A percentile compares a stretch with the other conserved stretches of the same genome.
These are phyloP conservation scores for Drosophila elegans DNA, from an alignment of 1,140 invertebrate species.

Conservation along the genomic window DNA sequence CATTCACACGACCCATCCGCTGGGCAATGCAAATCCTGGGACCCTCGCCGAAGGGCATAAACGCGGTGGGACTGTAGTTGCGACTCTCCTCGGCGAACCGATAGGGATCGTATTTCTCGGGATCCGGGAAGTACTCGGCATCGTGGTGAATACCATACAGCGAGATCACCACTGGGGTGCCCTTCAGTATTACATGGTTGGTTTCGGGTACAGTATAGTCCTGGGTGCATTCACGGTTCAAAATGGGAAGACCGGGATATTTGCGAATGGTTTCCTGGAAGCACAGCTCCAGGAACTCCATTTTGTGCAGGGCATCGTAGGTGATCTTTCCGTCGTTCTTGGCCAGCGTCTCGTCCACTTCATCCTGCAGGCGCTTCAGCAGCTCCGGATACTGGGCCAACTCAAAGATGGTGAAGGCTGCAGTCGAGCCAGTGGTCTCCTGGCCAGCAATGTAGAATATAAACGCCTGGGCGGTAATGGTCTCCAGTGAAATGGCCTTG, in stretches of 20 bases:
- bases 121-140: slow-evolving; percentile 87
- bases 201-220: slow-evolving; percentile 84
- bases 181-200: slow-evolving; percentile 84
- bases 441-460: slow-evolving; percentile 90
- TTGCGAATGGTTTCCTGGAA: slow-evolving; percentile 87
- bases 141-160: slow-evolving; percentile 85
- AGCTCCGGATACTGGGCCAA: slow-evolving; percentile 87
- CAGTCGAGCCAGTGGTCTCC: slow-evolving; percentile 89
- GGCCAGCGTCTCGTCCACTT: slow-evolving; percentile 86
- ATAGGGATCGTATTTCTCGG: slow-evolving; percentile 88
- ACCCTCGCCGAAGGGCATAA: slow-evolving; percentile 89
- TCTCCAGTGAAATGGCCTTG: slow-evolving; percentile 83
- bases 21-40: slow-evolving; percentile 86
- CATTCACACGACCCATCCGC: slow-evolving; percentile 64
- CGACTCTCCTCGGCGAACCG: slow-evolving; percentile 86
- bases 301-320: slow-evolving; percentile 86
- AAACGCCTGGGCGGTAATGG: slow-evolving; percentile 87
- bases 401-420: slow-evolving; percentile 87
- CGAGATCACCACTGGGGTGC: slow-evolving; percentile 85
- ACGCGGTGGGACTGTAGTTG: slow-evolving; percentile 83
- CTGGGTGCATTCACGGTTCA: slow-evolving; percentile 84
- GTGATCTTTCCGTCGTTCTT: slow-evolving; percentile 85
- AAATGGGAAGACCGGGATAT: slow-evolving; percentile 87
- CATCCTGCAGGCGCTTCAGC: slow-evolving; percentile 86
- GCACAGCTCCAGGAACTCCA: slow-evolving; percentile 87